These are phyloP conservation scores for Xanthia icteritia DNA, from an alignment of 2,888 invertebrate species.

Conservation along the genomic window DNA sequence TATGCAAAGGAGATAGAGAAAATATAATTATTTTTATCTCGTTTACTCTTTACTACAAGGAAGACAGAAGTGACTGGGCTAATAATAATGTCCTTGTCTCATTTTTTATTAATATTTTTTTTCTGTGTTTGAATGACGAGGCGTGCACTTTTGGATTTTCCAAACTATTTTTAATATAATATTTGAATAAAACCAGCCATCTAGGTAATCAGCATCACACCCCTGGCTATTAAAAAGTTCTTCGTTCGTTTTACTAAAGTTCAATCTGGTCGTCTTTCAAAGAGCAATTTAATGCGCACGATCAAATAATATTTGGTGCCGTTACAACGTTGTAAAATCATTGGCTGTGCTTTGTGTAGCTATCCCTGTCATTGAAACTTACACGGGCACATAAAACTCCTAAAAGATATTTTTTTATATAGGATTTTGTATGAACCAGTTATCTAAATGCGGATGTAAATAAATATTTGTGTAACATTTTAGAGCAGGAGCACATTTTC, in stretches of 20 bases:
- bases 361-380: background rate
- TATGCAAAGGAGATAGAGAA: no score
- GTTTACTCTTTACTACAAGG: no score
- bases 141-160: no score
- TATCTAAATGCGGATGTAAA: background rate
- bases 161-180: no score
- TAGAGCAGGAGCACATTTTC: conserved; percentile 39
- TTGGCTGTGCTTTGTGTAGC: background rate
- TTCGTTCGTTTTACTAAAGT: no score
- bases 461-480: conserved; percentile 14
- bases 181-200: background rate
- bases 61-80: no score
- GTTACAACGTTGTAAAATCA: background rate
- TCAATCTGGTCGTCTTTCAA: background rate
- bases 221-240: background rate
- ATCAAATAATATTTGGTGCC: background rate
- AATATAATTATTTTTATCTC: no score
- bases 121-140: no score
- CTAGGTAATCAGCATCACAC: no score
- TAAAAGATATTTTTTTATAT: background rate
- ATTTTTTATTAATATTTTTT: no score
- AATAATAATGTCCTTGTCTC: no score
- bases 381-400: background rate
- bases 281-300: background rate
- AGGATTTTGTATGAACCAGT: background rate